These are phyloP conservation scores for Heliconius hewitsoni DNA, from an alignment of 1,140 invertebrate species.

Conservation along the genomic window DNA sequence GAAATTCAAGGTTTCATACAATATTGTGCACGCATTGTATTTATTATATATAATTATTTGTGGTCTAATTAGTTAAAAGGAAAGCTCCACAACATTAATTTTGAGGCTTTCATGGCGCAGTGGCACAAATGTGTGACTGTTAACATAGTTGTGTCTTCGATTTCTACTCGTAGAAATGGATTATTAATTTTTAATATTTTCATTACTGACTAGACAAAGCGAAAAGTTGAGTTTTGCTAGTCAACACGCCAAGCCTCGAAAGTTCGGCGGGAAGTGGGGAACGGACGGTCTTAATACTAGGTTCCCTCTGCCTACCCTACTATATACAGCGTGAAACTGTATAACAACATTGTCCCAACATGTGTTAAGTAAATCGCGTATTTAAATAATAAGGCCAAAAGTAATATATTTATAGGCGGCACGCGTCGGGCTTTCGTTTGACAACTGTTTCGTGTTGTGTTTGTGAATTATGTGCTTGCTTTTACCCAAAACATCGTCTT, in stretches of 20 bases:
- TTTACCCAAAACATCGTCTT: constrained; percentile 50
- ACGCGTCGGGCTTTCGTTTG: constrained; percentile 53
- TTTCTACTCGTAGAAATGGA: too few relatives aligned
- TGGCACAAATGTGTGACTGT: too few relatives aligned
- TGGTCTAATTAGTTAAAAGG: constrained; percentile 10
- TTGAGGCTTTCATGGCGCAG: too few relatives aligned
- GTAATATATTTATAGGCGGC: constrained; percentile 53
- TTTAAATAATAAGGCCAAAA: constrained; percentile 49
- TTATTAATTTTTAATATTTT: too few relatives aligned
- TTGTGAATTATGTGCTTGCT: constrained; percentile 51
- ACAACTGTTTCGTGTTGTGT: constrained; percentile 54
- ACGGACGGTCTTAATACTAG: too few relatives aligned
- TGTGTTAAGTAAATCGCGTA: constrained; percentile 35
- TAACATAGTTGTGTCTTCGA: too few relatives aligned
- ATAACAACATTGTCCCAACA: constrained; percentile 22
- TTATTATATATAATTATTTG: constrained; percentile 5
- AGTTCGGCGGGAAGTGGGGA: too few relatives aligned
- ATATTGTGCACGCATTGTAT: not conserved
- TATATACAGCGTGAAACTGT: too few relatives aligned
- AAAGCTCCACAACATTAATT: constrained; percentile 17
- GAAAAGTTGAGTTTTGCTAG: too few relatives aligned
- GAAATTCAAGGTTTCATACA: not conserved
- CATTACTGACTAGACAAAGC: too few relatives aligned
- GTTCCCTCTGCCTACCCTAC: too few relatives aligned
- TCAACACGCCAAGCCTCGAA: too few relatives aligned